These are phyloP conservation scores for Zonitis immaculata DNA, from an alignment of 2,888 invertebrate species.

Conservation along the genomic window DNA sequence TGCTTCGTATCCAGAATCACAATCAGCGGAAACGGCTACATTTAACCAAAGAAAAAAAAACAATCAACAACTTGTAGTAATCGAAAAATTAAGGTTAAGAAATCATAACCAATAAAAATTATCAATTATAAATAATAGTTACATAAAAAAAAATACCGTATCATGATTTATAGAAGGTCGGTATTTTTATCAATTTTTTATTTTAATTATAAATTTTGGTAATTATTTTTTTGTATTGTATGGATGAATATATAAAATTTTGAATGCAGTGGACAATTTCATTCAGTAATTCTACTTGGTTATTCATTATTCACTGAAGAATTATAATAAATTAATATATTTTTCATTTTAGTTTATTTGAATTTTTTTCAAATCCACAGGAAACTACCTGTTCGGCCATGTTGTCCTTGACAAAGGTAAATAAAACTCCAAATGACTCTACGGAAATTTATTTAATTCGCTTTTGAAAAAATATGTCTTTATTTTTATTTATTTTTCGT, in stretches of 20 bases:
- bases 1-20: constrained; percentile 46
- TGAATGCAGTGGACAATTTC: too few species aligned
- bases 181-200: too few species aligned
- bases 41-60: constrained; percentile 5
- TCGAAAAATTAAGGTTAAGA: constrained; percentile 1
- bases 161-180: too few species aligned
- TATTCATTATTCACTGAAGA: too few species aligned
- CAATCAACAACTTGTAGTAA: neutral
- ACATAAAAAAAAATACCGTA: too few species aligned
- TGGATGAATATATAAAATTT: too few species aligned
- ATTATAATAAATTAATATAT: too few species aligned
- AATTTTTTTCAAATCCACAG: neutral
- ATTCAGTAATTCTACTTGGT: too few species aligned
- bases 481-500: neutral
- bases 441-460: constrained; percentile 16
- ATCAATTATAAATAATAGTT: too few species aligned
- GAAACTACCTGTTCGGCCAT: neutral
- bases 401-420: constrained; percentile 31
- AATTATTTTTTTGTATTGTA: neutral
- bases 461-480: constrained; percentile 8
- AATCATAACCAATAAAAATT: constrained; percentile 5
- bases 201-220: too few species aligned
- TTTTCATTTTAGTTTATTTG: neutral
- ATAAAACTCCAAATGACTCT: constrained; percentile 32
- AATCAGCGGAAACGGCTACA: constrained; percentile 38